Evolutionary conservation across 2,113 vertebrate genomes (phyloP).

Genomic region (Embiotoca jacksoni): DNA sequence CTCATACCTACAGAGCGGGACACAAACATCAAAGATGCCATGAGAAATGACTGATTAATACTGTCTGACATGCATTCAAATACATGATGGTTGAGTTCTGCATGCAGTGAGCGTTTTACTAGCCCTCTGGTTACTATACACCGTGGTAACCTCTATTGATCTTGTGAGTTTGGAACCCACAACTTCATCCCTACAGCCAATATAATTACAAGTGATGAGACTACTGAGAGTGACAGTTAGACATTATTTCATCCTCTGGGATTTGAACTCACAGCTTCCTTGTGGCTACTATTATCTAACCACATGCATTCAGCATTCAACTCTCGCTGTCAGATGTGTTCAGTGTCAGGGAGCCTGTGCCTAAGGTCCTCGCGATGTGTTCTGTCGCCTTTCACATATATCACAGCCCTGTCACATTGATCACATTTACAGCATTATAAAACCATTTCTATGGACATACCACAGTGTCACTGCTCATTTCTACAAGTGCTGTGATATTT

Average conservation of each 20-base stretch:
- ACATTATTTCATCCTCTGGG: constrained; percentile 51
- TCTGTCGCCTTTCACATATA: constrained; percentile 33
- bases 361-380: constrained; percentile 24
- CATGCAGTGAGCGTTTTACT: neutral
- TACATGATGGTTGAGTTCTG: neutral
- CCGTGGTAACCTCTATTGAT: constrained; percentile 45
- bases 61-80: neutral
- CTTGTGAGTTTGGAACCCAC: neutral
- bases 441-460: too few relatives aligned
- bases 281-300: constrained; percentile 62
- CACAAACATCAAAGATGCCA: constrained; percentile 10
- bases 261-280: constrained; percentile 48
- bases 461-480: neutral
- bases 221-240: constrained; percentile 62
- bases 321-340: constrained; percentile 62
- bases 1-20: constrained; percentile 87
- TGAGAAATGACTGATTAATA: neutral
- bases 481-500: neutral
- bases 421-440: neutral
- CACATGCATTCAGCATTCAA: constrained; percentile 53
- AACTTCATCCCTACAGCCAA: constrained; percentile 15
- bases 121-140: neutral
- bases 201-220: constrained; percentile 49
- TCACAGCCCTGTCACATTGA: constrained; percentile 34
- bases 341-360: constrained; percentile 44